Evolutionary conservation across 2,113 vertebrate species (phyloP).

Genomic region (Triplophysa rosa): DNA sequence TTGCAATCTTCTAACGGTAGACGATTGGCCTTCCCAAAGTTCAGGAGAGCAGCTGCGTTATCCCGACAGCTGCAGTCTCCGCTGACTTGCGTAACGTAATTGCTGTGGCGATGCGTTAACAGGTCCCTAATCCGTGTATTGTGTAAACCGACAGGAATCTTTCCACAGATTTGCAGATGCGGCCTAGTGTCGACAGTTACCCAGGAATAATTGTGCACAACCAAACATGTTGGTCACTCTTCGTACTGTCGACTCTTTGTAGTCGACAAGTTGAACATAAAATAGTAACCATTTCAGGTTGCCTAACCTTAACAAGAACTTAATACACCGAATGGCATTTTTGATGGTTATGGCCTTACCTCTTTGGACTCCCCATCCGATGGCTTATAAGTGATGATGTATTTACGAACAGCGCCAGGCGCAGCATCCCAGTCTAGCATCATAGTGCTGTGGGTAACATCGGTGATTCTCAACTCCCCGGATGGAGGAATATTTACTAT

Average conservation of each 20-base stretch:
- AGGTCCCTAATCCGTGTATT: constrained; percentile 49
- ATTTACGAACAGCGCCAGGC: constrained; percentile 85
- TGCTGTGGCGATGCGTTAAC: constrained; percentile 47
- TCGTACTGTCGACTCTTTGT: not conserved
- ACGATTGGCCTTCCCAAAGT: constrained; percentile 32
- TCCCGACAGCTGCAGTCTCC: constrained; percentile 57
- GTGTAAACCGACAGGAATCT: constrained; percentile 53
- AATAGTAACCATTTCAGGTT: not conserved
- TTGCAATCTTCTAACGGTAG: constrained; percentile 35
- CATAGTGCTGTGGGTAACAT: constrained; percentile 92
- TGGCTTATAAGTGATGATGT: constrained; percentile 86
- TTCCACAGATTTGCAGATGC: constrained; percentile 26
- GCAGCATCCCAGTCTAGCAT: constrained; percentile 85
- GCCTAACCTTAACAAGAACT: not conserved
- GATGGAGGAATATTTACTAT: constrained; percentile 85
- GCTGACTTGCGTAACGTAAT: constrained; percentile 47
- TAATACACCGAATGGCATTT: too few relatives aligned
- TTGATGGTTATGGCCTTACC: constrained; percentile 68
- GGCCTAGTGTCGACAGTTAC: constrained; percentile 13
- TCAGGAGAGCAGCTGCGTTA: constrained; percentile 43
- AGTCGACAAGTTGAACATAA: not conserved
- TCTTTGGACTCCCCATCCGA: constrained; percentile 83
- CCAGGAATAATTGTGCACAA: constrained; percentile 1
- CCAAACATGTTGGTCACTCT: not conserved
- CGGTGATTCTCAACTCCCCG: constrained; percentile 80